These are phyloP conservation scores for Enteromius treurensis DNA, from an alignment of 2,797 vertebrate genomes.

Conservation along the genomic window DNA sequence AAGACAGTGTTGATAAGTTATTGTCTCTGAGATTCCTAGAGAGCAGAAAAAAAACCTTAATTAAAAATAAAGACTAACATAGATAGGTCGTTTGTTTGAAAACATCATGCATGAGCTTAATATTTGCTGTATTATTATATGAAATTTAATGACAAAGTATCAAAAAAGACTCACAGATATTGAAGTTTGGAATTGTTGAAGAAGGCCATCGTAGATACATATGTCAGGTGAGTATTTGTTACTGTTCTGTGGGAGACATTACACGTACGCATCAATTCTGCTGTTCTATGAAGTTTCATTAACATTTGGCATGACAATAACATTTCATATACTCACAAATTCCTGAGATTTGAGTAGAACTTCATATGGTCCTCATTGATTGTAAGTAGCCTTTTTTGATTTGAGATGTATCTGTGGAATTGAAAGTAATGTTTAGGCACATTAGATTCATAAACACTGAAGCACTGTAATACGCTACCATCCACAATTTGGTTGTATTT, in stretches of 20 bases:
- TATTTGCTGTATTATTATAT: neutral
- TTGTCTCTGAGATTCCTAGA: constrained; percentile 93
- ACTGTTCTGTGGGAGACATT: constrained; percentile 84
- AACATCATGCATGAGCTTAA: neutral
- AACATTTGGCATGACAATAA: neutral
- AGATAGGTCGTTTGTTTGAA: neutral
- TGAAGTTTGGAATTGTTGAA: constrained; percentile 90
- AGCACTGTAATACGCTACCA: neutral
- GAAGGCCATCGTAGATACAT: constrained; percentile 89
- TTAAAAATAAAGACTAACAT: neutral
- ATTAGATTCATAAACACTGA: neutral
- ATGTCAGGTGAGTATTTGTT: constrained; percentile 86
- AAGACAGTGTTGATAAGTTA: constrained; percentile 89
- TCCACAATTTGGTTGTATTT: neutral
- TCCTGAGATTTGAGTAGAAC: constrained; percentile 91
- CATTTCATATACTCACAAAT: constrained; percentile 86
- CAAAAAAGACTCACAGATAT: constrained; percentile 87
- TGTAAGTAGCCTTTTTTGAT: constrained; percentile 87
- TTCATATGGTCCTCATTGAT: constrained; percentile 91
- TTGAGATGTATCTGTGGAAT: constrained; percentile 86
- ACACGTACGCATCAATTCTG: neutral
- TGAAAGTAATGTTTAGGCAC: constrained; percentile 1
- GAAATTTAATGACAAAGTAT: neutral
- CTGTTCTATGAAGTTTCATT: neutral
- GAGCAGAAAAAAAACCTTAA: neutral